Percentiles rank a stretch among this genome's conserved stretches.
Conservation (phyloP, 1,140 invertebrate genomes). For the Liolophura sinensis region DNA sequence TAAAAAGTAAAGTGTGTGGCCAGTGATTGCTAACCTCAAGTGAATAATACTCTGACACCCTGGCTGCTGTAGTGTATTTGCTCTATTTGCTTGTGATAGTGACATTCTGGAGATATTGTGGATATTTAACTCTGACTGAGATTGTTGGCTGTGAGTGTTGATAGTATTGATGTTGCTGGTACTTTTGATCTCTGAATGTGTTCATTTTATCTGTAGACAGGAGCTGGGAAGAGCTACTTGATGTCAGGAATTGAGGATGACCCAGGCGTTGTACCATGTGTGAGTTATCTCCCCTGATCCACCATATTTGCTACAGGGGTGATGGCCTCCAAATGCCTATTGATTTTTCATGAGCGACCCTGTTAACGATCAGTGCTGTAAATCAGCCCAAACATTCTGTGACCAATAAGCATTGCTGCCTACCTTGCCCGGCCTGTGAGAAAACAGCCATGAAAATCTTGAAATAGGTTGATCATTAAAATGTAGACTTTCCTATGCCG, state of each 20-base stretch:
- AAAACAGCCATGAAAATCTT: no score
- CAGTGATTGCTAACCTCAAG: background rate
- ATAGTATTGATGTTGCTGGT: no score
- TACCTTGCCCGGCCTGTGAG: no score
- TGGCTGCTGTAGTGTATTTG: background rate
- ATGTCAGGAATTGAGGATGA: slow-evolving; percentile 47
- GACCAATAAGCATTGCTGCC: no score
- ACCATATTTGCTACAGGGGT: background rate
- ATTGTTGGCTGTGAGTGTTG: no score
- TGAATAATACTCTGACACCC: background rate
- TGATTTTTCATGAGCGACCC: background rate
- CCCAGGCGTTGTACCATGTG: slow-evolving; percentile 44
- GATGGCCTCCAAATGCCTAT: no score
- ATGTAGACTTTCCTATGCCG: no score
- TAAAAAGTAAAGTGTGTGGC: background rate
- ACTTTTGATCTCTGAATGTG: no score
- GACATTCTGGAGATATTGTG: no score
- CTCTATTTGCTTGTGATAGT: no score
- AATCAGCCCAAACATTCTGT: background rate
- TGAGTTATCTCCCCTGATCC: slow-evolving; percentile 19
- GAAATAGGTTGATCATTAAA: no score
- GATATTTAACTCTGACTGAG: no score
- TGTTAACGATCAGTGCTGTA: background rate
- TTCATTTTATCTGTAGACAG: slow-evolving; percentile 30
- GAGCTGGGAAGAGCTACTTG: slow-evolving; percentile 47